Percentiles rank a stretch among this genome's conserved stretches.
These are phyloP conservation scores for Callinectes sapidus DNA, from an alignment of 2,888 invertebrate species.

Conservation along the genomic window DNA sequence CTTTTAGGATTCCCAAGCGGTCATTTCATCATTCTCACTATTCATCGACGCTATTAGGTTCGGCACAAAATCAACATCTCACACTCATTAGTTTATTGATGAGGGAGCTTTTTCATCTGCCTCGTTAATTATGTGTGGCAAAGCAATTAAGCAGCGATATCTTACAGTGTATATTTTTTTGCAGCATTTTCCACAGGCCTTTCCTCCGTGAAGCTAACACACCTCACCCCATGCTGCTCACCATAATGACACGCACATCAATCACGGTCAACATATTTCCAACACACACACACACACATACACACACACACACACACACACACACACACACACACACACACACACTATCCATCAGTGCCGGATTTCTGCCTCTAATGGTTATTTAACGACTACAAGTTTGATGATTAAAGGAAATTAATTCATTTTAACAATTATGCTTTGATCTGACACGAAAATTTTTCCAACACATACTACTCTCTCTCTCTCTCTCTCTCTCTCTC, in stretches of 20 bases:
- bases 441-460: neutral
- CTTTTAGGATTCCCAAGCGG: no score
- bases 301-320: neutral
- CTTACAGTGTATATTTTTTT: neutral
- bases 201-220: neutral
- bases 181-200: neutral
- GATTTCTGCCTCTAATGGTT: neutral
- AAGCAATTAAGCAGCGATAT: conserved; percentile 5
- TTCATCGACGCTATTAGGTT: no score
- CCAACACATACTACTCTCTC: neutral
- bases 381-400: neutral
- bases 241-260: neutral
- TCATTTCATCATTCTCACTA: no score
- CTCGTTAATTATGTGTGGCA: neutral
- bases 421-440: neutral
- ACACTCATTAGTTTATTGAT: neutral
- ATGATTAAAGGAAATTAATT: neutral
- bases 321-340: neutral
- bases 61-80: neutral
- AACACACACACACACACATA: neutral
- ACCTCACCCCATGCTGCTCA: neutral
- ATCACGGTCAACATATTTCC: neutral
- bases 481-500: neutral
- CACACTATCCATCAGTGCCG: neutral
- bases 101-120: neutral